Conservation (phyloP, 2,888 invertebrate species). For the Cephalotes varians region DNA sequence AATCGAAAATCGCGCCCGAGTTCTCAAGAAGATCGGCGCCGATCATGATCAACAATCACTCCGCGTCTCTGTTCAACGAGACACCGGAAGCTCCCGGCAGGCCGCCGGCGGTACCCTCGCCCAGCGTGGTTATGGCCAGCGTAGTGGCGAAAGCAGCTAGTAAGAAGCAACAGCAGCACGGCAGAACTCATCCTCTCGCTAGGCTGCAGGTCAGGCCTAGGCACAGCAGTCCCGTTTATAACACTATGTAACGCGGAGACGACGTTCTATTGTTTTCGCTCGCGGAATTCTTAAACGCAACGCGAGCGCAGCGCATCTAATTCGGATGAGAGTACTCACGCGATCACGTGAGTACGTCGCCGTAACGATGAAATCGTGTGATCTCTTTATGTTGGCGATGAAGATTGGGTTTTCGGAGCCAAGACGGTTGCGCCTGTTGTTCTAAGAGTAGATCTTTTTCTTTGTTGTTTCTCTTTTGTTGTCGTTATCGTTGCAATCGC, state of each 20-base stretch:
- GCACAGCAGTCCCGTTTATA: constrained; percentile 94
- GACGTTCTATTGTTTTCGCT: neutral
- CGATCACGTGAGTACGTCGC: constrained; percentile 64
- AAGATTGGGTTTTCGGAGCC: constrained; percentile 63
- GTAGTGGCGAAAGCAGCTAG: constrained; percentile 91
- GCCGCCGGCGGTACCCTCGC: constrained; percentile 86
- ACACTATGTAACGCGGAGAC: constrained; percentile 92
- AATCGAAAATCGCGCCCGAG: constrained; percentile 82
- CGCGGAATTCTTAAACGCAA: constrained; percentile 19
- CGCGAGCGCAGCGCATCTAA: constrained; percentile 47
- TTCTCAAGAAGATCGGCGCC: constrained; percentile 82
- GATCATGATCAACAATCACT: constrained; percentile 80
- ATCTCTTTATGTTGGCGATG: constrained; percentile 77
- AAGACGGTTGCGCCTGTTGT: constrained; percentile 62
- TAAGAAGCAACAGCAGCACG: constrained; percentile 95
- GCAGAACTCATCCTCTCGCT: constrained; percentile 96
- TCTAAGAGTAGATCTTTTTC: constrained; percentile 52
- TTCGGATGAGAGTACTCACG: constrained; percentile 58
- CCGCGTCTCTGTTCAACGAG: constrained; percentile 67
- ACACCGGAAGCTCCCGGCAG: constrained; percentile 82
- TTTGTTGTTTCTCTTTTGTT: neutral
- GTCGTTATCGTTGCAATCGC: constrained; percentile 23
- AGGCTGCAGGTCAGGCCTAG: constrained; percentile 93
- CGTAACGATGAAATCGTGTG: constrained; percentile 74
- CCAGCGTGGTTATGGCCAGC: constrained; percentile 89